phyloP scores from a whole-genome alignment of 2,113 vertebrate genomes.

The Phodopus roborovskii region DNA sequence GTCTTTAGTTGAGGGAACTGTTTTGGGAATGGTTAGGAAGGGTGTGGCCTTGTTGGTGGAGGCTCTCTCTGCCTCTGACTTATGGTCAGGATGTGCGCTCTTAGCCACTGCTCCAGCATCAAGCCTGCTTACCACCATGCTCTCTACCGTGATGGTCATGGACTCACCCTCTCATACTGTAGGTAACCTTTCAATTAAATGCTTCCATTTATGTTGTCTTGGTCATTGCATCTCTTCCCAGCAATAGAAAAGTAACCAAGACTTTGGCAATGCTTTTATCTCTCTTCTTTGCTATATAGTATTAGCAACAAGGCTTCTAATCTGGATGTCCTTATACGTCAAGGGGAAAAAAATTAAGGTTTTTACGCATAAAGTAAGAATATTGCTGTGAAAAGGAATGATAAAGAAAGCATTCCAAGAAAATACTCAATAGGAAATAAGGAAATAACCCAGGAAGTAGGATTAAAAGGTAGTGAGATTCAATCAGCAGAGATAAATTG shows the following conservation, averaged over 20 bases:
- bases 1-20: background rate
- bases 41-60: background rate
- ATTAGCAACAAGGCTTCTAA: background rate
- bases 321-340: background rate
- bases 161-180: background rate
- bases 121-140: background rate
- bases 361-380: conserved; percentile 20
- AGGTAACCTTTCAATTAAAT: background rate
- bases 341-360: conserved; percentile 22
- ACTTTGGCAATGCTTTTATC: background rate
- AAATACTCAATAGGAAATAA: background rate
- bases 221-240: background rate
- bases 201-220: background rate
- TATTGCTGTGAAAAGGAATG: conserved; percentile 34
- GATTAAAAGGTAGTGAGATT: conserved; percentile 16
- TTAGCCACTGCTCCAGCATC: background rate
- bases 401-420: background rate
- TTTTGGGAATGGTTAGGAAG: background rate
- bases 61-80: background rate
- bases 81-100: background rate
- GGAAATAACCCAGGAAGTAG: background rate
- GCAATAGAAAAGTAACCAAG: background rate
- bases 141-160: background rate
- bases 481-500: background rate
- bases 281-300: background rate